Percentiles rank a stretch among this genome's conserved stretches.
phyloP scores from a whole-genome alignment of 1,140 invertebrate genomes.

The Drosophila bifasciata region DNA sequence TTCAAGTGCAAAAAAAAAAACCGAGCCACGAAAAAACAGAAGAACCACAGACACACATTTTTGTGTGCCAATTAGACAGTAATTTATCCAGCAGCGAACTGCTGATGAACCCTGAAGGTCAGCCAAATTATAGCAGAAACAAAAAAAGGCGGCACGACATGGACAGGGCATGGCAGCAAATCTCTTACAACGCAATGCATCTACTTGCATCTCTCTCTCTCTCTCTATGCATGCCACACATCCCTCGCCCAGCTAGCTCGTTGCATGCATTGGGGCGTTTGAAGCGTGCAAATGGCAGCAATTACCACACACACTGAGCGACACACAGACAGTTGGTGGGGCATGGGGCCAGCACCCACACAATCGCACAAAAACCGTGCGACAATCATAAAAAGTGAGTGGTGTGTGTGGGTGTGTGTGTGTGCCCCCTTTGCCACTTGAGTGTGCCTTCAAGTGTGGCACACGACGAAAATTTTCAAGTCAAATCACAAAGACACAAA shows the following conservation, averaged over 20 bases:
- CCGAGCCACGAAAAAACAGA: too few relatives aligned
- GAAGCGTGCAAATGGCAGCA: slow-evolving; percentile 66
- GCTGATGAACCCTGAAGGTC: slow-evolving; percentile 8
- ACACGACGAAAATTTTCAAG: slow-evolving; percentile 55
- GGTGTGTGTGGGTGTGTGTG: neutral
- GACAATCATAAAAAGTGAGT: slow-evolving; percentile 41
- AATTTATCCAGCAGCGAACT: slow-evolving; percentile 38
- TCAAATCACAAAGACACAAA: slow-evolving; percentile 51
- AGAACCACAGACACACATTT: slow-evolving; percentile 18
- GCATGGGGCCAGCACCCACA: neutral
- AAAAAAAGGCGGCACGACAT: too few relatives aligned
- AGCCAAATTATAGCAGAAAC: too few relatives aligned
- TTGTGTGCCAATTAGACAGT: slow-evolving; percentile 65
- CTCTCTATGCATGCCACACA: too few relatives aligned
- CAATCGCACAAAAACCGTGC: slow-evolving; percentile 4
- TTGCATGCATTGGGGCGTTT: slow-evolving; percentile 9
- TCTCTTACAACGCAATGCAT: too few relatives aligned
- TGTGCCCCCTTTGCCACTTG: slow-evolving; percentile 6
- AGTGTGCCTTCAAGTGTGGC: slow-evolving; percentile 29
- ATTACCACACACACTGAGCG: slow-evolving; percentile 56
- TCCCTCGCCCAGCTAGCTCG: too few relatives aligned
- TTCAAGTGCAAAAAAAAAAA: slow-evolving; percentile 47
- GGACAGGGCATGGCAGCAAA: too few relatives aligned
- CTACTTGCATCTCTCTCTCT: too few relatives aligned
- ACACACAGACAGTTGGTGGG: slow-evolving; percentile 5